phyloP scores from a whole-genome alignment of 2,888 invertebrate genomes.

The Scrobipalpa atriplicella region DNA sequence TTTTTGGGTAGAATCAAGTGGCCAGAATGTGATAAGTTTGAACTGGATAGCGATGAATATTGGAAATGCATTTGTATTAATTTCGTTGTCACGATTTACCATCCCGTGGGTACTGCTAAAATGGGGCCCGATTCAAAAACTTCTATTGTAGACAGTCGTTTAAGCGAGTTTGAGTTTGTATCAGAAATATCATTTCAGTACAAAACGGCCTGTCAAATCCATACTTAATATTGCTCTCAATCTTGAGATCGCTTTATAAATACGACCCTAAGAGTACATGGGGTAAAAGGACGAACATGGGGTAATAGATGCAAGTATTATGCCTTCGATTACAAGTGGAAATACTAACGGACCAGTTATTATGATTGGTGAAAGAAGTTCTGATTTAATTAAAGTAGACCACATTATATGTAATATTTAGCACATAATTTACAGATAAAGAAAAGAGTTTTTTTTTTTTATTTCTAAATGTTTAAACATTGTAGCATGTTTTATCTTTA shows the following conservation, averaged over 20 bases:
- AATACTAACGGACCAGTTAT: slow-evolving; percentile 89
- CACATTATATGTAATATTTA: background rate
- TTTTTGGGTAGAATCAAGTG: slow-evolving; percentile 37
- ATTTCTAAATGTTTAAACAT: too few species aligned
- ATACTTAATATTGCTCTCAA: too few species aligned
- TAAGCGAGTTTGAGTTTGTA: too few species aligned
- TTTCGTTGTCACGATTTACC: slow-evolving; percentile 76
- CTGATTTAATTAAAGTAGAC: slow-evolving; percentile 43
- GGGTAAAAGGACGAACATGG: slow-evolving; percentile 56
- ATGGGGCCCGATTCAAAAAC: slow-evolving; percentile 78
- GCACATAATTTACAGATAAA: background rate
- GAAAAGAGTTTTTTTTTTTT: too few species aligned
- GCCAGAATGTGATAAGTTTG: slow-evolving; percentile 37
- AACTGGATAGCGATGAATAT: slow-evolving; percentile 37
- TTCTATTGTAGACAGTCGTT: slow-evolving; percentile 42
- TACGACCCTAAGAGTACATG: slow-evolving; percentile 36
- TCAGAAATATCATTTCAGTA: too few species aligned
- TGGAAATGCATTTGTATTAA: slow-evolving; percentile 64
- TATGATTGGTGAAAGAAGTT: slow-evolving; percentile 86
- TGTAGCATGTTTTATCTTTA: too few species aligned
- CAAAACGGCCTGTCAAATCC: too few species aligned
- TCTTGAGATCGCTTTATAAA: too few species aligned
- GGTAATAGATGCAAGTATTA: slow-evolving; percentile 88
- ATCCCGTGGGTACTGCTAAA: slow-evolving; percentile 84
- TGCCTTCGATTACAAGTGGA: slow-evolving; percentile 88